phyloP scores from a whole-genome alignment of 2,797 vertebrate genomes.

The Arremon aurantiirostris region DNA sequence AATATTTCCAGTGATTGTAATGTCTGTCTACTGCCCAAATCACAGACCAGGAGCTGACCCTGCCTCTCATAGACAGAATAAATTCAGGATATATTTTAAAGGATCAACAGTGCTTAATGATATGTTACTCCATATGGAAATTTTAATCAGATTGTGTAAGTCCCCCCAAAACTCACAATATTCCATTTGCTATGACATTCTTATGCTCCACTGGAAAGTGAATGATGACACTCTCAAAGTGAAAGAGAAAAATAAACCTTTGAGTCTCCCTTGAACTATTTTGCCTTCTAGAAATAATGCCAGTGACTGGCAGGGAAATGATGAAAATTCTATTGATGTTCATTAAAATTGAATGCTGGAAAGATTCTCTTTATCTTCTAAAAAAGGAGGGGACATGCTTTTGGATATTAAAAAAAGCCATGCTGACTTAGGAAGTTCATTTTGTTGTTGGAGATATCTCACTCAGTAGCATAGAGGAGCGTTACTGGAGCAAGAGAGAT shows the following conservation, averaged over 20 bases:
- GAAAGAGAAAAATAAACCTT: background rate
- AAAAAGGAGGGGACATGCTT: background rate
- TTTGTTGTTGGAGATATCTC: background rate
- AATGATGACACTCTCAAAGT: background rate
- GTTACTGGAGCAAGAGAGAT: accelerated
- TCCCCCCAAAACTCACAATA: background rate
- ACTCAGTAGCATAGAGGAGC: accelerated
- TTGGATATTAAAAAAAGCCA: background rate
- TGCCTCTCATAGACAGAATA: background rate
- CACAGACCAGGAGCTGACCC: background rate
- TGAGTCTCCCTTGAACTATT: background rate
- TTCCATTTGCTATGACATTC: background rate
- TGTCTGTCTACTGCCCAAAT: background rate
- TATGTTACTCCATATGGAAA: background rate
- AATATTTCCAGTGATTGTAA: background rate
- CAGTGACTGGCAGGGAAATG: background rate
- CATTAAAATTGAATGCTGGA: background rate
- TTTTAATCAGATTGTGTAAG: background rate
- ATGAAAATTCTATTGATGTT: background rate
- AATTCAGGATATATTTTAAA: background rate
- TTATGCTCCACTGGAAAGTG: background rate
- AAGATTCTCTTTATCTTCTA: background rate
- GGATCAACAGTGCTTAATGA: background rate
- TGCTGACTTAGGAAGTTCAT: background rate
- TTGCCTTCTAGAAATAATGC: background rate